Base-by-base conservation (phyloP, 1,140 invertebrate species). In the Plectrocnemia conspersa region DNA sequence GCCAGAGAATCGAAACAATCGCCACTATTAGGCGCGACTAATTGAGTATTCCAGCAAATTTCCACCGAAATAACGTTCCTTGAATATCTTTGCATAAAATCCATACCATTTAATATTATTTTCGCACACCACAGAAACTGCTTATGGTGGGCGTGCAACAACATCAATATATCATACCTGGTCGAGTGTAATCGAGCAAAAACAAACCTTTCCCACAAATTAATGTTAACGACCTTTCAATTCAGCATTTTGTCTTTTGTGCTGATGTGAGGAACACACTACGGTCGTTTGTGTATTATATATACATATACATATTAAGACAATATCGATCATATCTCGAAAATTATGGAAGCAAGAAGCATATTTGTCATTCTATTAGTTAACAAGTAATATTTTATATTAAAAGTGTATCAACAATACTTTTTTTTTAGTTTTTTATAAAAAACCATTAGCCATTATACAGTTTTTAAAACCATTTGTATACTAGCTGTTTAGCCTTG, bases 21-120 rank as follows among this genome's bases (percentile, higher is more conserved):
- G 11, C 16, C 7, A 10, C 18, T 13, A 13, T 18, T 10, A 41
- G 38, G 10, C 38, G 15, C 10, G 3, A 13, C 42, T 46, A 46
- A 46, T 46, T 27, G 42, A 46, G 18, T 46, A 27, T 46, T 46
- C 42, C 42, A n/a, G 24, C 22, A 46, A 46, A n/a, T 46, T 46
- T 25, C 42, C 42, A 1, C 23, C n/a, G 24, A 25, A 27, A 32
- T 16, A 41, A 41, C 22, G 19, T 2, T 19, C 11, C 22, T 2
- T 16, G 4, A 16, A 41, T 13, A 41, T 19, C 7, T 10, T 16
- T 41, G 38, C n/a, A n/a, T n/a, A n/a, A n/a, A n/a, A 13, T 41
- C 18, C 19, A 3, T 4, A 16, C 15, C 38, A 11, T 41, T 16
- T 18, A 41, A 18, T 5, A 16, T 38, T 7, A 5, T 5, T 38